Percentiles rank a stretch among this genome's conserved stretches.
Evolutionary conservation across 2,113 vertebrate species (phyloP).

Genomic region (Larimichthys crocea): DNA sequence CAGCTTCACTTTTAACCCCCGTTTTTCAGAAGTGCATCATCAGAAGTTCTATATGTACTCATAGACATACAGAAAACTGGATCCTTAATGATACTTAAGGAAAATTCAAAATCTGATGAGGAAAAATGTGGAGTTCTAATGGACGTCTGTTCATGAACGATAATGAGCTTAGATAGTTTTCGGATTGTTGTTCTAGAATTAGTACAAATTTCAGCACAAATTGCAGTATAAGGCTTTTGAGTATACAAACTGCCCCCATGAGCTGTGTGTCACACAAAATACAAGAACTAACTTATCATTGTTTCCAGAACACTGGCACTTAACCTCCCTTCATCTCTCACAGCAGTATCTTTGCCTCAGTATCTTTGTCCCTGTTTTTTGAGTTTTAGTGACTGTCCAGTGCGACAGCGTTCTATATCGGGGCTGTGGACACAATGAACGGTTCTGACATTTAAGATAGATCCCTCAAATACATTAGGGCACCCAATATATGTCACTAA

Average conservation of each 20-base stretch:
- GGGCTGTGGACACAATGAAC: background rate
- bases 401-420: background rate
- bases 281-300: background rate
- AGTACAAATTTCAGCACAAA: background rate
- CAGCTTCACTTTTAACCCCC: no score
- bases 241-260: background rate
- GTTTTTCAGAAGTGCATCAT: no score
- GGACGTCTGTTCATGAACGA: background rate
- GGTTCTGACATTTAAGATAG: background rate
- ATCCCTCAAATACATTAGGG: background rate
- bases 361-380: no score
- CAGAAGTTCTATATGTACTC: no score
- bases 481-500: no score
- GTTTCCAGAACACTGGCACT: background rate
- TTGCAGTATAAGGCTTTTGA: background rate
- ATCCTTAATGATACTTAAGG: no score
- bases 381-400: background rate
- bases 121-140: no score
- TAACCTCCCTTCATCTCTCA: background rate
- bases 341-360: background rate
- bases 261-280: background rate
- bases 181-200: background rate
- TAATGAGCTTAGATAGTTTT: background rate
- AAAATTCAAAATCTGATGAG: no score
- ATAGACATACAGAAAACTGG: no score